Evolutionary conservation across 2,113 vertebrate genomes (phyloP).

Genomic region (Heliornis fulica): DNA sequence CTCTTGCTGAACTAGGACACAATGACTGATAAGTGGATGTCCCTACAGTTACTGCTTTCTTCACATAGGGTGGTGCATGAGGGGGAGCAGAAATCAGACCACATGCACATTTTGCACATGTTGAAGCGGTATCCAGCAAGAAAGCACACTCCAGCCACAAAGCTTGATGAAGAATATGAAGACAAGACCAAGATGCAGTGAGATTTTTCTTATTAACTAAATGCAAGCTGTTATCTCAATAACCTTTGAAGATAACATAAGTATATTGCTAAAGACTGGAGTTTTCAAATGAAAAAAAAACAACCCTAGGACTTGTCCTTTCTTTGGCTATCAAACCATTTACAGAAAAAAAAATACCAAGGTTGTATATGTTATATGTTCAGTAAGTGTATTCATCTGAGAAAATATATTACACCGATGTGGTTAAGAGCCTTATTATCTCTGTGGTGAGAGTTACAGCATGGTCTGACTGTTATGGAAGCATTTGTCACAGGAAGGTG

Average conservation of each 20-base stretch:
- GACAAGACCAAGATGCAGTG: neutral
- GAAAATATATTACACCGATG: neutral
- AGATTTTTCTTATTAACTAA: neutral
- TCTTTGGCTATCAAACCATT: neutral
- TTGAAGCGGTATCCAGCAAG: neutral
- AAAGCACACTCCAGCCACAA: neutral
- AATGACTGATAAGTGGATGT: neutral
- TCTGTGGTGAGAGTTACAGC: neutral
- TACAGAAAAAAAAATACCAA: neutral
- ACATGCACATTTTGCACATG: neutral
- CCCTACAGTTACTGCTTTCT: neutral
- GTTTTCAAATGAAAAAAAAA: neutral
- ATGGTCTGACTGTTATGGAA: neutral
- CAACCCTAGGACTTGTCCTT: neutral
- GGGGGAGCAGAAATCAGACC: neutral
- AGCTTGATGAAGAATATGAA: neutral
- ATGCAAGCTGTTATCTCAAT: neutral
- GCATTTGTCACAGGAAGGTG: neutral
- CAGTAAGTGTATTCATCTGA: neutral
- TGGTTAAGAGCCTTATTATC: neutral
- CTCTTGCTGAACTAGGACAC: too few relatives aligned
- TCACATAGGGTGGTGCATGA: neutral
- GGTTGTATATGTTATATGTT: fast-evolving
- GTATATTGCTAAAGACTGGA: neutral
- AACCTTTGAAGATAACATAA: neutral